Conservation (phyloP, 1,140 invertebrate genomes). For the Pseudoatta argentina region DNA sequence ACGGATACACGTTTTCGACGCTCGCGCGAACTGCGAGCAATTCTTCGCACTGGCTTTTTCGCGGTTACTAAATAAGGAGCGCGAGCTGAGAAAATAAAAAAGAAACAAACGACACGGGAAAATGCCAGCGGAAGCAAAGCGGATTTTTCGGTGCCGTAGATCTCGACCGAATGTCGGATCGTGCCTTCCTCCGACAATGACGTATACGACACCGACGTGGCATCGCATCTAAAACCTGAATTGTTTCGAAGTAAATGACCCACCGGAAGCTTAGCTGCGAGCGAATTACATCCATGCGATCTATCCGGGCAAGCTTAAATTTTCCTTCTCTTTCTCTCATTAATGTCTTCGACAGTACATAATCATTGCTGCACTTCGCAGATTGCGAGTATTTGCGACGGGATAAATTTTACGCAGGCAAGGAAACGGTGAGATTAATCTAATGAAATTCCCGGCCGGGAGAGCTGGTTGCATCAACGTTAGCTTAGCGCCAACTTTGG, state of each 20-base stretch:
- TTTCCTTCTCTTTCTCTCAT: neutral
- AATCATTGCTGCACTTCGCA: conserved; percentile 37
- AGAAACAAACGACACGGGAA: neutral
- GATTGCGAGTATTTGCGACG: conserved; percentile 25
- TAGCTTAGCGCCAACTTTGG: conserved; percentile 51
- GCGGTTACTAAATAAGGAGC: conserved; percentile 46
- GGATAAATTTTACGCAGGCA: conserved; percentile 20
- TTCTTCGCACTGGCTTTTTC: conserved; percentile 18
- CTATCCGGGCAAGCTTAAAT: conserved; percentile 39
- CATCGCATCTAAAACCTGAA: conserved; percentile 64
- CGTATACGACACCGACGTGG: conserved; percentile 61
- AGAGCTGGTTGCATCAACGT: conserved; percentile 37
- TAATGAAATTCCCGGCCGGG: conserved; percentile 35
- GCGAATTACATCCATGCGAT: conserved; percentile 60
- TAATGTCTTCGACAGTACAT: conserved; percentile 54
- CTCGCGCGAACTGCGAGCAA: conserved; percentile 15
- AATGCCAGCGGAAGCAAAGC: conserved; percentile 44
- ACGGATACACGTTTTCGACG: conserved; percentile 29
- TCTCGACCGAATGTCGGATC: conserved; percentile 35
- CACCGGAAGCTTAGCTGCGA: conserved; percentile 36
- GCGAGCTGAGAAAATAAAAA: neutral
- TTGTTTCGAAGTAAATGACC: conserved; percentile 71
- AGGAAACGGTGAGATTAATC: conserved; percentile 43
- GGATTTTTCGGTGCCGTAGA: conserved; percentile 52
- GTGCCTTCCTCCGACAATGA: conserved; percentile 60